Base-by-base conservation (phyloP, 2,113 vertebrate species). In the Grammomys surdaster region DNA sequence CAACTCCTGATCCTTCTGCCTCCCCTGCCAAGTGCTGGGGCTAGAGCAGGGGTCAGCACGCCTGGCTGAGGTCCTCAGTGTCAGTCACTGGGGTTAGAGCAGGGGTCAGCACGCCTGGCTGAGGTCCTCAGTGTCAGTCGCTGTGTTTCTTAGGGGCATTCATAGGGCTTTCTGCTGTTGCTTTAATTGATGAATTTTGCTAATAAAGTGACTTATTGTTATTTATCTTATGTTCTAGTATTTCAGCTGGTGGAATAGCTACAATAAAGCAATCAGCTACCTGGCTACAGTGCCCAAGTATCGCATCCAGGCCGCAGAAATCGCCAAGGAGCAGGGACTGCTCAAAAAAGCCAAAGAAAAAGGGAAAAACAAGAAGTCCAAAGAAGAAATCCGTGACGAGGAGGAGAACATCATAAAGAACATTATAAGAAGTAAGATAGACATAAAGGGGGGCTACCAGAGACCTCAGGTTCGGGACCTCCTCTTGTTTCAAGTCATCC, bases 181-280 rank as follows among this genome's bases (percentile, higher is more conserved):
- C 26, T 91, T 96, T 31, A 73, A 20, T 33, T 86, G 46, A 9
- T 65, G 63, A 54, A 70, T 63, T 91, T 75, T 92, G 89, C 51
- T 85, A 95, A n/a, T 78, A 54, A 96, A 87, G 20, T 94, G 76
- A 96, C 28, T 76, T 33, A 31, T 91, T 46, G 92, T 98, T 98
- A 46, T 98, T 97, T 96, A 51, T 97, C 95, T 69, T 95, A 91
- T 97, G 95, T 98, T 98, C 16, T 96, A 99, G 99, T 99, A 99
- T 98, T 99, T 99, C 99, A 99, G 99, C 98, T 99, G 99, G 99
- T 99, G 99, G 99, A 99, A 98, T 97, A 99, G 99, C 98, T 99
- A 99, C 97, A 99, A 99, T 19, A 99, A 99, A 98, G 99, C 99
- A 92, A 99, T 99, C 98, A 99, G 98, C 98, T 99, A 99, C 98